These are phyloP conservation scores for Anastatus disparis DNA, from an alignment of 1,140 invertebrate genomes.

Conservation along the genomic window DNA sequence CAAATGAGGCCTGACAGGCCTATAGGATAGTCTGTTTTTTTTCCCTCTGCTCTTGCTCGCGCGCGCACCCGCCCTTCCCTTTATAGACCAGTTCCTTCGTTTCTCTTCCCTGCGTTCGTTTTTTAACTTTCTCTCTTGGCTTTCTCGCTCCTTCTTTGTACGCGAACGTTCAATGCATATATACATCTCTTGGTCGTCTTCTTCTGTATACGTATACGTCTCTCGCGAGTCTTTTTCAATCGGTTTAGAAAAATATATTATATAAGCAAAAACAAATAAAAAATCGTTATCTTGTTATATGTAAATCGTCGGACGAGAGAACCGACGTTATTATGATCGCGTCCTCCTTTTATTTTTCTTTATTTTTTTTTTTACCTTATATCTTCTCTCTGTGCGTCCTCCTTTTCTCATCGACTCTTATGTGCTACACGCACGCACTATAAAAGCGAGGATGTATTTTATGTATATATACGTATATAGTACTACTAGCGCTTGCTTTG, in stretches of 20 bases:
- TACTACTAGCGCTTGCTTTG: constrained; percentile 5
- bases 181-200: neutral
- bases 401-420: neutral
- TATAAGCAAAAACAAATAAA: constrained; percentile 59
- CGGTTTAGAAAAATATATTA: constrained; percentile 59
- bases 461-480: no score
- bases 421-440: neutral
- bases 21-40: constrained; percentile 52
- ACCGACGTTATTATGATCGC: constrained; percentile 49
- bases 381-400: neutral
- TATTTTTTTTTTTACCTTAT: no score
- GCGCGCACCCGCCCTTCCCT: constrained; percentile 37
- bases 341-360: constrained; percentile 23
- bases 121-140: constrained; percentile 34
- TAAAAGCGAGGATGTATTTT: no score
- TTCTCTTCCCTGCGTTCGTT: constrained; percentile 9
- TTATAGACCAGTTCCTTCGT: constrained; percentile 39
- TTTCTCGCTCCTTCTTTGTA: constrained; percentile 36
- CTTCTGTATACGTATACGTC: neutral
- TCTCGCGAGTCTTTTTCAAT: constrained; percentile 46
- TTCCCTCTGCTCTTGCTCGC: no score
- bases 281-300: constrained; percentile 63
- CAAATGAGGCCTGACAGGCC: constrained; percentile 64
- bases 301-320: constrained; percentile 51
- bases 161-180: neutral